Conservation (phyloP, 2,113 vertebrate genomes). For the Phainopepla nitens region DNA sequence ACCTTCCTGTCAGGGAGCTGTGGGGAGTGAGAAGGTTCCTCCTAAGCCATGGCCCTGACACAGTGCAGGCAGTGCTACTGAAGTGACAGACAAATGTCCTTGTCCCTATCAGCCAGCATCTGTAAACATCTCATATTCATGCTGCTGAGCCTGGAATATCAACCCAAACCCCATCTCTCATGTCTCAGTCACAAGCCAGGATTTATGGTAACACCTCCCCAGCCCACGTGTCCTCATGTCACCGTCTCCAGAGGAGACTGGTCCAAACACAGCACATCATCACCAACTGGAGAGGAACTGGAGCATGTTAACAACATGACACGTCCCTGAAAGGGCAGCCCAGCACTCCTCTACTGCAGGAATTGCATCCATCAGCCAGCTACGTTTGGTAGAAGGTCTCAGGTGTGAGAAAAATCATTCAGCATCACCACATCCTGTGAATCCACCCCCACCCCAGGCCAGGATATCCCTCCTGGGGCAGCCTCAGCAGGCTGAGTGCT, state of each 20-base stretch:
- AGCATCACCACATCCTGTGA: neutral
- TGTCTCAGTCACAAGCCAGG: neutral
- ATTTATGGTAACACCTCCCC: neutral
- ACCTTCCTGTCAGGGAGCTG: neutral
- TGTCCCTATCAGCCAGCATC: neutral
- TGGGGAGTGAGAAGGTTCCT: neutral
- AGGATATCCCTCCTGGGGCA: neutral
- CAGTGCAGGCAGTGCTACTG: fast-evolving
- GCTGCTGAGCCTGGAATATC: neutral
- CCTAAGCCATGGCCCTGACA: neutral
- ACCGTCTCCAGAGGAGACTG: neutral
- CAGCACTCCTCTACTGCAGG: neutral
- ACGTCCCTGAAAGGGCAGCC: neutral
- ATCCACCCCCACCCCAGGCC: neutral
- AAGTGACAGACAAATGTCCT: neutral
- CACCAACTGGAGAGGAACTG: neutral
- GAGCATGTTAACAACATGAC: neutral
- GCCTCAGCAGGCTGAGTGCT: neutral
- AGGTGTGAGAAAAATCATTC: neutral
- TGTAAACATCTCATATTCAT: neutral
- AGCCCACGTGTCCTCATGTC: neutral
- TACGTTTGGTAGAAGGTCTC: neutral
- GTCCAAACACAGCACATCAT: neutral
- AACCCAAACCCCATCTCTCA: neutral
- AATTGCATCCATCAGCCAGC: neutral